A percentile compares a stretch with the other conserved stretches of the same genome.
Conservation (phyloP, 2,113 vertebrate species). For the Lophotis ruficrista region DNA sequence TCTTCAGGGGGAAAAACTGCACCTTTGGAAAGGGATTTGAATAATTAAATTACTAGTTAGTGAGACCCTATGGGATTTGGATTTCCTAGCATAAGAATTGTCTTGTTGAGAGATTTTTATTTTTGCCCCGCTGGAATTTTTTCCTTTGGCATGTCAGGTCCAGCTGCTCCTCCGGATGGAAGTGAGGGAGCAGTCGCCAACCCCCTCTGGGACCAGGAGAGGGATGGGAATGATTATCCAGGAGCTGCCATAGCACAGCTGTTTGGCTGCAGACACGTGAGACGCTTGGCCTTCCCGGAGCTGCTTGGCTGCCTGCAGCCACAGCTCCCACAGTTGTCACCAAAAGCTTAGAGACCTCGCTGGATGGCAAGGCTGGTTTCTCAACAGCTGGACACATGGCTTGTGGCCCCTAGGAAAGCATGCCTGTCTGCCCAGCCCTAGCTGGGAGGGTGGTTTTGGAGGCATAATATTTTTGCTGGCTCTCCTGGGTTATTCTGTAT, state of each 20-base stretch:
- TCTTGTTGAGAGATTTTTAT: neutral
- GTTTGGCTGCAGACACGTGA: neutral
- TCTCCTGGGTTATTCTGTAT: neutral
- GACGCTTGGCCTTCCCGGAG: accelerated
- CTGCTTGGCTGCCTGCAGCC: neutral
- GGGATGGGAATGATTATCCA: neutral
- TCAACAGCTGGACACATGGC: neutral
- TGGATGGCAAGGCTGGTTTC: neutral
- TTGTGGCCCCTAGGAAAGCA: accelerated
- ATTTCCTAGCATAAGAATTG: neutral
- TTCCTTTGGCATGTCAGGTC: neutral
- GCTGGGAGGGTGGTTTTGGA: neutral
- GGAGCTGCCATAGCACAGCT: neutral
- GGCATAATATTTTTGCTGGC: neutral
- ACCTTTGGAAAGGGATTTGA: neutral
- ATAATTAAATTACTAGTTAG: neutral
- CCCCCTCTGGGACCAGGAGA: neutral
- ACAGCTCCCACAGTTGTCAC: neutral
- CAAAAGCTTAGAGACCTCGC: accelerated
- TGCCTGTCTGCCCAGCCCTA: neutral
- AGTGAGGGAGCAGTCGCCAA: neutral
- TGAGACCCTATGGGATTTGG: neutral
- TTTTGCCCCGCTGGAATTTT: neutral
- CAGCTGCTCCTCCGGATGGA: slow-evolving; percentile 34
- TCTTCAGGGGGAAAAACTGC: neutral